These are phyloP conservation scores for Aphelenchoides fujianensis DNA, from an alignment of 1,140 invertebrate species.

Conservation along the genomic window DNA sequence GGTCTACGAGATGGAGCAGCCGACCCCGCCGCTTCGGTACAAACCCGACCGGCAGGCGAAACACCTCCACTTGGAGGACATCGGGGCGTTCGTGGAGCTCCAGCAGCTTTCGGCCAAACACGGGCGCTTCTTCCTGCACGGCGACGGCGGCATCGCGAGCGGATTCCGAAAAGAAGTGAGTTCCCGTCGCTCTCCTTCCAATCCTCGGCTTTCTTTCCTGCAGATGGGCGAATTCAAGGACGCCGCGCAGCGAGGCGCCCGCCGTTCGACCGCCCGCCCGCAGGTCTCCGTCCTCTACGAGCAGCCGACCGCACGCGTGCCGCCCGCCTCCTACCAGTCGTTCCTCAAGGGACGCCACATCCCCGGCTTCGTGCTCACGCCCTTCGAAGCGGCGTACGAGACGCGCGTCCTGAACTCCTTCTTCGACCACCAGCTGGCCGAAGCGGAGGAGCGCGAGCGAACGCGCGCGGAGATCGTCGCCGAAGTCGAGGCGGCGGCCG, in stretches of 20 bases:
- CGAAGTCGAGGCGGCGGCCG: not conserved
- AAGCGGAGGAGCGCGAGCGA: not conserved
- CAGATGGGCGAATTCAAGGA: not conserved
- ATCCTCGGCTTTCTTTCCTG: too few relatives aligned
- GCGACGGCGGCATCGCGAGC: not conserved
- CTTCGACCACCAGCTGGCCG: conserved; percentile 5
- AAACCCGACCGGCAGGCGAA: conserved; percentile 7
- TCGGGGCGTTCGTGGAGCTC: conserved; percentile 10
- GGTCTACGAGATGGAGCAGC: conserved; percentile 19
- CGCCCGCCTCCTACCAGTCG: not conserved
- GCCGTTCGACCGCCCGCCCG: not conserved
- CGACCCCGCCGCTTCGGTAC: not conserved
- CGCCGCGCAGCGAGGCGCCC: not conserved
- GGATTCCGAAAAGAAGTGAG: conserved; percentile 1
- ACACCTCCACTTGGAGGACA: not conserved
- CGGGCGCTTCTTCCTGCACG: not conserved
- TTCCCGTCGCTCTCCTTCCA: not conserved
- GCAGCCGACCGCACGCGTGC: not conserved
- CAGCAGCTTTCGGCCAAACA: conserved; percentile 6
- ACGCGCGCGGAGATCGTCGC: not conserved
- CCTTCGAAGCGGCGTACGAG: conserved; percentile 2
- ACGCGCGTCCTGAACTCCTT: conserved; percentile 14
- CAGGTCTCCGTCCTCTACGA: not conserved
- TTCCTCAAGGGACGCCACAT: not conserved
- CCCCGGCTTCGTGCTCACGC: conserved; percentile 7